A percentile compares a stretch with the other conserved stretches of the same genome.
These are phyloP conservation scores for Pachycephus smyrnensis DNA, from an alignment of 2,888 invertebrate genomes.

Conservation along the genomic window DNA sequence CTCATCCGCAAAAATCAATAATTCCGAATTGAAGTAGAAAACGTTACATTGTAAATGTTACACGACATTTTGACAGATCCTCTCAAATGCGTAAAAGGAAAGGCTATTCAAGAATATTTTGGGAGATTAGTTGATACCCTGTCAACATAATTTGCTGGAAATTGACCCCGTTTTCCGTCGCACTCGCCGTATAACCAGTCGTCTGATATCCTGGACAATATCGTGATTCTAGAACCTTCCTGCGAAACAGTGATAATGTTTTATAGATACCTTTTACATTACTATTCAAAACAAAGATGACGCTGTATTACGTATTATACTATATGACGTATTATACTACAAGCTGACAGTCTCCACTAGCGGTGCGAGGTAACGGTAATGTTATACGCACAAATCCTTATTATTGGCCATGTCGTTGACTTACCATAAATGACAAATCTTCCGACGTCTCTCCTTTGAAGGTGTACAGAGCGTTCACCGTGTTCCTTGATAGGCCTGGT, in stretches of 20 bases:
- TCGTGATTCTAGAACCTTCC: conserved; percentile 74
- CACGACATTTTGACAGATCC: background rate
- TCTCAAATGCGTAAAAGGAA: background rate
- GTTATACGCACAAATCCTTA: background rate
- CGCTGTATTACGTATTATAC: background rate
- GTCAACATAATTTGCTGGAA: conserved; percentile 83
- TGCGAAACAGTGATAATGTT: conserved; percentile 47
- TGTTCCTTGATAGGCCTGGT: conserved; percentile 53
- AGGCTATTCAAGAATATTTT: conserved; percentile 28
- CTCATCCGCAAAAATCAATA: too few species aligned
- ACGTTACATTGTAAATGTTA: conserved; percentile 14
- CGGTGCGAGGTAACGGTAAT: background rate
- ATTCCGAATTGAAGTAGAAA: background rate
- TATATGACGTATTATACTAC: background rate
- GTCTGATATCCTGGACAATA: conserved; percentile 77
- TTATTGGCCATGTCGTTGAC: background rate
- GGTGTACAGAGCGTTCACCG: conserved; percentile 78
- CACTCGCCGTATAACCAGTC: conserved; percentile 85
- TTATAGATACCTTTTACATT: too few species aligned
- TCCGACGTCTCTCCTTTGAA: conserved; percentile 75
- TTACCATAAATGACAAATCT: conserved; percentile 72
- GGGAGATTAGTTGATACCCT: conserved; percentile 68
- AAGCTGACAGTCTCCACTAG: background rate
- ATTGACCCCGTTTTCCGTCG: conserved; percentile 78
- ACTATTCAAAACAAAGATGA: background rate